Conservation (phyloP, 2,797 vertebrate genomes). For the Phataginus tetradactyla region DNA sequence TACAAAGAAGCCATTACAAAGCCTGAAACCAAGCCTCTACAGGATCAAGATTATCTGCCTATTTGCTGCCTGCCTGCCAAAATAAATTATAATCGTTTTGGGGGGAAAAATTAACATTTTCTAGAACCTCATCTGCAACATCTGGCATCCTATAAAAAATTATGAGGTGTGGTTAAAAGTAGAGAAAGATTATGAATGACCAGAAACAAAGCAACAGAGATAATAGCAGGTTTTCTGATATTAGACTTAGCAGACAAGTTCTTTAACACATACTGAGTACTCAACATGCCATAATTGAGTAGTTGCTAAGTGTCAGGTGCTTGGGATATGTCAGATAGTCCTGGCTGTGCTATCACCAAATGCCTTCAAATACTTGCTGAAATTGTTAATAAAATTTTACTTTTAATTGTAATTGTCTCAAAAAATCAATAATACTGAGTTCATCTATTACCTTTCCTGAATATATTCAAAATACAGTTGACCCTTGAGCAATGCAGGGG, state of each 20-base stretch:
- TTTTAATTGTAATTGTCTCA: conserved; percentile 23
- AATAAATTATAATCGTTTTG: not conserved
- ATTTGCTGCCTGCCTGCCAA: not conserved
- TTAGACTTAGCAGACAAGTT: not conserved
- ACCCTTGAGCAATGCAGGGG: too few species aligned
- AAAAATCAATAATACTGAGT: conserved; percentile 2
- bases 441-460: not conserved
- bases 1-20: not conserved
- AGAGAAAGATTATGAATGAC: not conserved
- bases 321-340: not conserved
- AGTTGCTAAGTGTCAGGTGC: not conserved
- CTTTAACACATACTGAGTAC: conserved; percentile 40
- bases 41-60: not conserved
- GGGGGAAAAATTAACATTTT: not conserved
- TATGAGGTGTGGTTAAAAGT: not conserved
- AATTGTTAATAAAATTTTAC: conserved; percentile 39
- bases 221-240: conserved; percentile 11
- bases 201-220: conserved; percentile 27
- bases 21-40: not conserved
- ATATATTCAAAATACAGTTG: not conserved
- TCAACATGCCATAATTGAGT: not conserved
- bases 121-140: not conserved
- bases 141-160: conserved; percentile 24
- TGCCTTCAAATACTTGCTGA: not conserved
- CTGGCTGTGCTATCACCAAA: not conserved